These are phyloP conservation scores for Malthinus seriepunctatus DNA, from an alignment of 2,888 invertebrate species.

Conservation along the genomic window DNA sequence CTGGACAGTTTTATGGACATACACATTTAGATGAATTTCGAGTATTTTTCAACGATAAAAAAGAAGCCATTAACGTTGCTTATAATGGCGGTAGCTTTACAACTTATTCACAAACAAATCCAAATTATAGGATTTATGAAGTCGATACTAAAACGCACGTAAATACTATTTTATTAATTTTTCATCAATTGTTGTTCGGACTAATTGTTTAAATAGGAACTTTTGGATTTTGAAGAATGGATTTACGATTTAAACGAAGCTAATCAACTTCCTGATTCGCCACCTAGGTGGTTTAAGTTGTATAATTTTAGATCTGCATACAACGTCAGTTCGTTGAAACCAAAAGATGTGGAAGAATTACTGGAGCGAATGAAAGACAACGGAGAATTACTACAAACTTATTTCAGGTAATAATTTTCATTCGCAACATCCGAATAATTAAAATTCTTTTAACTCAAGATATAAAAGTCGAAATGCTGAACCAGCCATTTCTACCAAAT, in stretches of 20 bases:
- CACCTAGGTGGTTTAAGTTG: constrained; percentile 73
- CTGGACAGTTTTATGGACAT: constrained; percentile 74
- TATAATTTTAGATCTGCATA: constrained; percentile 73
- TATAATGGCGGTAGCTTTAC: constrained; percentile 66
- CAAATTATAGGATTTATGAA: constrained; percentile 56
- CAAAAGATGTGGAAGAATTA: constrained; percentile 51
- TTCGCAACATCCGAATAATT: too few species aligned
- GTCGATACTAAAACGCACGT: constrained; percentile 45
- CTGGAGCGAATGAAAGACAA: constrained; percentile 50
- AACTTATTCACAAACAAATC: constrained; percentile 59
- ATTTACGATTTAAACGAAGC: constrained; percentile 75
- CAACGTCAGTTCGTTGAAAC: constrained; percentile 48
- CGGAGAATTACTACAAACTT: constrained; percentile 46
- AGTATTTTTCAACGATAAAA: constrained; percentile 65
- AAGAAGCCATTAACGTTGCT: constrained; percentile 67
- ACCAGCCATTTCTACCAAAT: neutral
- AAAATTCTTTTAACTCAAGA: too few species aligned
- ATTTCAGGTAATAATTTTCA: too few species aligned
- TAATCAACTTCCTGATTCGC: constrained; percentile 59
- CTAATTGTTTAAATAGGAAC: constrained; percentile 13
- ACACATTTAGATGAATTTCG: constrained; percentile 78
- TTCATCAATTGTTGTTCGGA: too few species aligned
- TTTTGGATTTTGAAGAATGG: constrained; percentile 67
- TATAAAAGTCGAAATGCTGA: too few species aligned
- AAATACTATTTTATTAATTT: too few species aligned